Conservation (phyloP, 2,888 invertebrate species). For the Sphaerophoria taeniata region DNA sequence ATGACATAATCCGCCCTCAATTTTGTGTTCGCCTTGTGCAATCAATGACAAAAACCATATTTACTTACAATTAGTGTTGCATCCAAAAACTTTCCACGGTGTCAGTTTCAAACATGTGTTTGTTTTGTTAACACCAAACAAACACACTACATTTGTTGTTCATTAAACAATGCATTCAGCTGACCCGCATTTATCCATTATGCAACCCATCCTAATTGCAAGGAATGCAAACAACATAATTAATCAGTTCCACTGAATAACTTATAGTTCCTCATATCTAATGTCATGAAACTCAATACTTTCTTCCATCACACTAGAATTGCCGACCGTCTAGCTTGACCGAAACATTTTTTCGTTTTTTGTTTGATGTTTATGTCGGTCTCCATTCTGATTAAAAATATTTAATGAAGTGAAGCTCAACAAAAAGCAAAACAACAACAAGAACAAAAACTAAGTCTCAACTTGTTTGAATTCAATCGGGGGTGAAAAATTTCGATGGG, state of each 20-base stretch:
- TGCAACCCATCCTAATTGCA: slow-evolving; percentile 12
- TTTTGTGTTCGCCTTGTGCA: too few relatives aligned
- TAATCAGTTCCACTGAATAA: slow-evolving; percentile 56
- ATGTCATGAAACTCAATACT: slow-evolving; percentile 54
- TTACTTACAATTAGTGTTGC: background rate
- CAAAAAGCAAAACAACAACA: slow-evolving; percentile 20
- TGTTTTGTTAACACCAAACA: background rate
- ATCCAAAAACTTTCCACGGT: background rate
- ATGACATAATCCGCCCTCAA: slow-evolving; percentile 17
- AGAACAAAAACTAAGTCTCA: background rate
- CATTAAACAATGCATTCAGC: too few relatives aligned
- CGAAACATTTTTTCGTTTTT: background rate
- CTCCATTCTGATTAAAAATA: slow-evolving; percentile 41
- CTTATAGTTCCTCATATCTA: slow-evolving; percentile 24
- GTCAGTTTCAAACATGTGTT: slow-evolving; percentile 12
- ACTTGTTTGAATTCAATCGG: slow-evolving; percentile 15
- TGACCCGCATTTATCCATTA: background rate
- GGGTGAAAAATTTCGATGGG: slow-evolving; percentile 16
- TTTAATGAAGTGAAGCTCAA: slow-evolving; percentile 56
- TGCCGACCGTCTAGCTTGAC: slow-evolving; percentile 25
- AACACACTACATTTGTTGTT: background rate
- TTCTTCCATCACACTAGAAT: slow-evolving; percentile 59
- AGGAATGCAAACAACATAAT: slow-evolving; percentile 39
- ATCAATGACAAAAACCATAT: too few relatives aligned
- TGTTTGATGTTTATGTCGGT: slow-evolving; percentile 9